A percentile compares a stretch with the other conserved stretches of the same genome.
phyloP scores from a whole-genome alignment of 2,113 vertebrate species.

The Pteruthius melanotis region DNA sequence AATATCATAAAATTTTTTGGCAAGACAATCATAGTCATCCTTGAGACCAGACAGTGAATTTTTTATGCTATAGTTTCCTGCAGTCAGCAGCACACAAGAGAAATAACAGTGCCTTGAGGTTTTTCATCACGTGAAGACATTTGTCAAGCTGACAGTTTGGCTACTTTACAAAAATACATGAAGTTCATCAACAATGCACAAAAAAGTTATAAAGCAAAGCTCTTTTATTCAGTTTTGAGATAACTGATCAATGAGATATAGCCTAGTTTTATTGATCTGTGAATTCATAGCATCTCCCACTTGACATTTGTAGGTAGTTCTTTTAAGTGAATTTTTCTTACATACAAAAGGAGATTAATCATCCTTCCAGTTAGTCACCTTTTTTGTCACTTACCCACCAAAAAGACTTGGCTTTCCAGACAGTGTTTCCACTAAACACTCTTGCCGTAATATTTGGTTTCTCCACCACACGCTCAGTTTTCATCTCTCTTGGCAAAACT shows the following conservation, averaged over 20 bases:
- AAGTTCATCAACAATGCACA: conserved; percentile 19
- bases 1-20: not conserved
- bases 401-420: not conserved
- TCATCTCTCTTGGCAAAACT: not conserved
- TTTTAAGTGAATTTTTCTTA: conserved; percentile 17
- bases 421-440: not conserved
- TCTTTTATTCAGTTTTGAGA: not conserved
- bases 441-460: not conserved
- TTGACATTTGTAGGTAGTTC: not conserved
- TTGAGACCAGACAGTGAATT: conserved; percentile 30
- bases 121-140: conserved; percentile 40
- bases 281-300: not conserved
- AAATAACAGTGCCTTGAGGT: conserved; percentile 20
- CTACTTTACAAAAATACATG: conserved; percentile 55
- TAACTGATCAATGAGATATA: conserved; percentile 45
- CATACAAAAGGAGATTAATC: conserved; percentile 1
- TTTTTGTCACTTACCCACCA: not conserved
- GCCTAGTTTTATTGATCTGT: conserved; percentile 45
- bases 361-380: not conserved
- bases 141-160: conserved; percentile 67
- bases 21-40: conserved; percentile 11
- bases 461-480: not conserved
- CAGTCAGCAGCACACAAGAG: not conserved
- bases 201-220: conserved; percentile 27
- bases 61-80: conserved; percentile 13